Evolutionary conservation across 2,113 vertebrate species (phyloP), one percentile per base, ranked within the genome.

Genomic region (Tapirus terrestris): DNA sequence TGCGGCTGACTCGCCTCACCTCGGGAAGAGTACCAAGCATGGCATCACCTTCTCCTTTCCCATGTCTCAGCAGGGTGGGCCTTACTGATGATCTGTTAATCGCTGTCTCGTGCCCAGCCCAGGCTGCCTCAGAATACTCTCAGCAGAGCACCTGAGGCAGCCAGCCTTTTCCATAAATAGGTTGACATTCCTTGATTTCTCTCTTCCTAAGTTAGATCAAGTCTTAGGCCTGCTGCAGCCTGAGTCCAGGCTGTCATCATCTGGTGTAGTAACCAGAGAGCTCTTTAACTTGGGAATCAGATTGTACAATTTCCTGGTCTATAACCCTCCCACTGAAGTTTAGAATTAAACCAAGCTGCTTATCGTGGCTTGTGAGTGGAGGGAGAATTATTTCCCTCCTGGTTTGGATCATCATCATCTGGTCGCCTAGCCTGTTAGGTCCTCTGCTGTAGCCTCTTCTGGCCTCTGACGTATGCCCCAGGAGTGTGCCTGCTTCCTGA

Each of bases 321-420:
- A 18, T 2, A 1, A 27, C 31, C 4, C 1, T 11, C n/a, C 27
- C 70, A 6, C 39, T 12, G 6, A 27, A 2, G 18, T 6, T 12
- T 0, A 1, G 23, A 2, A 3, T 18, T 8, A 13, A 31, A 0
- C 14, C 6, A 2, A 29, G 6, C 10, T 3, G 12, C 13, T 12
- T 29, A 6, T 27, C 5, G 36, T 2, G 67, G 68, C 18, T 25
- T 0, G 3, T 2, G 13, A 0, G 18, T 3, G 23, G 9, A 8
- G 48, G 68, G 63, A 53, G 51, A 53, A 53, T 53, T 53, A 53
- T 53, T 53, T 53, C 51, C 51, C 51, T 53, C 51, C 1, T 20
- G 58, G 45, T 77, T 33, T 43, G 36, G 13, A 45, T 14, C 13
- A 0, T 21, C 27, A 2, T 16, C 8, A 0, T 33, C 33, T 1